phyloP scores from a whole-genome alignment of 2,797 vertebrate genomes.

The Myripristis jacobus region DNA sequence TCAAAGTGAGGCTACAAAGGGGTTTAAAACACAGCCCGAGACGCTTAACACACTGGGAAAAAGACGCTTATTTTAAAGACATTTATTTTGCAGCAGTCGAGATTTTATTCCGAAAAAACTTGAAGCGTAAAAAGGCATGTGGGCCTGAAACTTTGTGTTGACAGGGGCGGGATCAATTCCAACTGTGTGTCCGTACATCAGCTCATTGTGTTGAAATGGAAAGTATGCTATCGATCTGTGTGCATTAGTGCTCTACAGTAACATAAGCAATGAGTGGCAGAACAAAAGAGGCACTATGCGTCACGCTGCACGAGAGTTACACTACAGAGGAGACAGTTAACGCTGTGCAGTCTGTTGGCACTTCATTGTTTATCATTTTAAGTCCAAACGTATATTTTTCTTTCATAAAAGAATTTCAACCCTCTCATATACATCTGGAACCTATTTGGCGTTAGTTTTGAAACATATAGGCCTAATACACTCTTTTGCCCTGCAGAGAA shows the following conservation, averaged over 20 bases:
- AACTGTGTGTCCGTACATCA: conserved; percentile 75
- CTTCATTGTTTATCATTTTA: conserved; percentile 78
- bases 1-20: conserved; percentile 40
- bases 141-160: conserved; percentile 72
- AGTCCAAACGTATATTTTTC: conserved; percentile 70
- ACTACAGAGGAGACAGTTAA: conserved; percentile 68
- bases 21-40: conserved; percentile 16
- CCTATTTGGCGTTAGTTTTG: conserved; percentile 56
- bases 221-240: conserved; percentile 83
- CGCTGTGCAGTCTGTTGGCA: conserved; percentile 68
- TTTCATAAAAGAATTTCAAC: conserved; percentile 68
- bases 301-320: conserved; percentile 56
- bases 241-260: conserved; percentile 80
- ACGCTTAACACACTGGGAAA: conserved; percentile 36
- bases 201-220: conserved; percentile 79
- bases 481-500: conserved; percentile 53
- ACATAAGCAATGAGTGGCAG: conserved; percentile 78
- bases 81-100: conserved; percentile 45
- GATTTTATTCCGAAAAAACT: not conserved
- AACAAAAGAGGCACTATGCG: conserved; percentile 79
- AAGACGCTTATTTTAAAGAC: conserved; percentile 45
- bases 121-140: conserved; percentile 45
- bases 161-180: conserved; percentile 78
- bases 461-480: conserved; percentile 52
- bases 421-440: conserved; percentile 71